Evolutionary conservation across 2,888 invertebrate species (phyloP).

Genomic region (Lamproptera curius): DNA sequence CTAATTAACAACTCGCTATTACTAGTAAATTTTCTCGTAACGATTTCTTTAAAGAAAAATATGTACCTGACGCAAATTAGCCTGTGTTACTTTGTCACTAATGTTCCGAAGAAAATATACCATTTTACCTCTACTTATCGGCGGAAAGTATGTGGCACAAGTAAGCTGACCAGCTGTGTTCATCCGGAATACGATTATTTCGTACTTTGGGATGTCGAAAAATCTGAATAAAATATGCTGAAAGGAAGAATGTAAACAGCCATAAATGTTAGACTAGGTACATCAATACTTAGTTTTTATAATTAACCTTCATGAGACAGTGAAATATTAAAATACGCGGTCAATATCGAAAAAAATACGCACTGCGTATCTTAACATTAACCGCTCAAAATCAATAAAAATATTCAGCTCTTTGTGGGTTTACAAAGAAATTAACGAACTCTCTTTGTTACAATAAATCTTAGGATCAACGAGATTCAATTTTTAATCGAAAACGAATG

Average conservation of each 20-base stretch:
- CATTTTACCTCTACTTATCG: conserved; percentile 80
- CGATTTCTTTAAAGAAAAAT: not conserved
- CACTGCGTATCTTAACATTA: too few species aligned
- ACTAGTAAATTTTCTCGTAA: not conserved
- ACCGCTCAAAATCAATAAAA: too few species aligned
- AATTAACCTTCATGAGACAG: too few species aligned
- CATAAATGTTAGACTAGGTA: not conserved
- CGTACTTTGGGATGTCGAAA: conserved; percentile 57
- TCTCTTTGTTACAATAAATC: too few species aligned
- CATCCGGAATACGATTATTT: conserved; percentile 79
- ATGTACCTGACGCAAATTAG: conserved; percentile 69
- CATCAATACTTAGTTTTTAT: too few species aligned
- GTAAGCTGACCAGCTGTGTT: conserved; percentile 81
- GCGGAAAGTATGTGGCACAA: conserved; percentile 80
- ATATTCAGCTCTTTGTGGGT: too few species aligned
- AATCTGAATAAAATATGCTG: conserved; percentile 61
- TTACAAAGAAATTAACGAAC: too few species aligned
- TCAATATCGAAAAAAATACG: too few species aligned
- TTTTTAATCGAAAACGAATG: too few species aligned
- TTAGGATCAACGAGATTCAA: too few species aligned
- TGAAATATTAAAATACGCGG: too few species aligned
- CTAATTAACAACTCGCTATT: too few species aligned
- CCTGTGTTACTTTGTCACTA: conserved; percentile 79
- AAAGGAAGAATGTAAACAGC: conserved; percentile 24
- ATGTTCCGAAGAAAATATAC: conserved; percentile 87